Evolutionary conservation across 2,113 vertebrate genomes (phyloP), one percentile per base, ranked within the genome.

Genomic region (Eulacestoma nigropectus): DNA sequence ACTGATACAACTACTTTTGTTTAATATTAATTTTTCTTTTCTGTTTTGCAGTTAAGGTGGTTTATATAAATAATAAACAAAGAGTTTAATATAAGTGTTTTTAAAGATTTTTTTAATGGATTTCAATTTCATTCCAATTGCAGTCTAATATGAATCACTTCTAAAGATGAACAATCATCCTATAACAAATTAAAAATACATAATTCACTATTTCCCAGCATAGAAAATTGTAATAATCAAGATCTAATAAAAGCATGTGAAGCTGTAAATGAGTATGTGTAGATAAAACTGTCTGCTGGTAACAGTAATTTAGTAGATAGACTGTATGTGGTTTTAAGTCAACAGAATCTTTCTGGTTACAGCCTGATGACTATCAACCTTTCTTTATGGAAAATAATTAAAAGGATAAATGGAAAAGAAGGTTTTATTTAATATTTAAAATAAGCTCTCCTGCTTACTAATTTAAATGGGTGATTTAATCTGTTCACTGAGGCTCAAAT

Each of bases 401-500:
- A 81, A 94, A 87, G 41, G 32, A 79, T 79, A 76, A 87, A 75
- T 50, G 30, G 41, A 74, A 92, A 84, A 87, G 2, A 82, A 89
- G 47, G 47, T 82, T 60, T 86, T 74, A 91, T 94, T 79, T 84
- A 68, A 73, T 85, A 49, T 91, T 87, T 89, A 42, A 89, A 89
- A 53, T 57, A 72, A 73, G 6, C 8, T 93, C 17, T 85, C 77
- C 57, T 84, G 37, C 16, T 81, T 82, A 47, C 80, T 91, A 65
- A 79, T 94, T 79, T 92, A 87, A 94, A 56, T 94, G 32, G 11
- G 12, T 60, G 77, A 95, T 95, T 95, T 94, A 89, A 89, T 96
- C 87, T 94, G 77, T 73, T 92, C 81, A 76, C 77, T 79, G 81
- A 73, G 68, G 77, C 77, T 92, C 68, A 68, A 10, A 68, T 89